These are phyloP conservation scores for Rhadina sibilatrix DNA, from an alignment of 2,113 vertebrate genomes.

Conservation along the genomic window DNA sequence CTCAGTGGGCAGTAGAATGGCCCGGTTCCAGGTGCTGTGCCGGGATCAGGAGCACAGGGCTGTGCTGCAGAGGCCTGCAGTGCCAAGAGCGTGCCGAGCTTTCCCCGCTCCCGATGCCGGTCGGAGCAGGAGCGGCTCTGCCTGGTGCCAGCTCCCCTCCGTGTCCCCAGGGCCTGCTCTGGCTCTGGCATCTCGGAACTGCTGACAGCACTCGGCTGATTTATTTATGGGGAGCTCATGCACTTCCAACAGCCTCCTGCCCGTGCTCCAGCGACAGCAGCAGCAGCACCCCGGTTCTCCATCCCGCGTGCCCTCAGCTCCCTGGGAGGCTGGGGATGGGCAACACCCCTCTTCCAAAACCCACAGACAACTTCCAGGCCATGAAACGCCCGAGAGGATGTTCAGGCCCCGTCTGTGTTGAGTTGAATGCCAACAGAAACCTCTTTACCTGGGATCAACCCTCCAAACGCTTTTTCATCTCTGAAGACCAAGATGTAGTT, in stretches of 20 bases:
- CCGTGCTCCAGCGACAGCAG: rapidly evolving
- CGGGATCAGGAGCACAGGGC: not conserved
- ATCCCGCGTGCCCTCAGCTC: not conserved
- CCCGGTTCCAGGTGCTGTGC: rapidly evolving
- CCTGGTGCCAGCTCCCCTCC: not conserved
- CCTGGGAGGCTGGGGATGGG: not conserved
- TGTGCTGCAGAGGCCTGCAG: not conserved
- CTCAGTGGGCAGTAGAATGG: rapidly evolving
- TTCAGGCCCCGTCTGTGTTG: rapidly evolving
- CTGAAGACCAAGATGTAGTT: not conserved
- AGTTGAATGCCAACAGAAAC: not conserved
- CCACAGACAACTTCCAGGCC: not conserved
- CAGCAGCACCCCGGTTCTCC: not conserved
- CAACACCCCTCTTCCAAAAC: not conserved
- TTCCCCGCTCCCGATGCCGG: rapidly evolving
- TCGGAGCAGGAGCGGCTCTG: not conserved
- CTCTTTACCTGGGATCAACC: not conserved
- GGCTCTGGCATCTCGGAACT: not conserved
- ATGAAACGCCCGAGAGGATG: not conserved
- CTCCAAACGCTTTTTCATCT: not conserved
- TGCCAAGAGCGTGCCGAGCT: not conserved
- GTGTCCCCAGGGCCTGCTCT: not conserved
- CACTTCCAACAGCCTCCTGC: not conserved
- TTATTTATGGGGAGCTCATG: not conserved
- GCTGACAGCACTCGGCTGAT: not conserved